Conservation (phyloP, 1,140 invertebrate genomes). For the Mesaphorura yosii region DNA sequence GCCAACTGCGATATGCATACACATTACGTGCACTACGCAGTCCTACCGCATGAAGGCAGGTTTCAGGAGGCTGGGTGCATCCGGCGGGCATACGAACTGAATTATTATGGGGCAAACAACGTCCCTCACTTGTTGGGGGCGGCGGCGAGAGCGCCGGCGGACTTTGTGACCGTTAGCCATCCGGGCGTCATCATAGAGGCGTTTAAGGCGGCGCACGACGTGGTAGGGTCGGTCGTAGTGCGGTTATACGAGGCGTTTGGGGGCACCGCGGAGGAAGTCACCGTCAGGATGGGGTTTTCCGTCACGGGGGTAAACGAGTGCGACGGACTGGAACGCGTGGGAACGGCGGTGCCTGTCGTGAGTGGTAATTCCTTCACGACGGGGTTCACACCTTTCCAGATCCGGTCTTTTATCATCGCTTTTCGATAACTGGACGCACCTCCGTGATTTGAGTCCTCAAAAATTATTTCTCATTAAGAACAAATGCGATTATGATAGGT, state of each 20-base stretch:
- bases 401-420: background rate
- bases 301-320: slow-evolving; percentile 30
- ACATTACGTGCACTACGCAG: slow-evolving; percentile 42
- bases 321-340: slow-evolving; percentile 29
- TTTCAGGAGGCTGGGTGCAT: slow-evolving; percentile 23
- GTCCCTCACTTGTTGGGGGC: slow-evolving; percentile 33
- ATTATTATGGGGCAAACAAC: slow-evolving; percentile 20
- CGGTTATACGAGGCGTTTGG: slow-evolving; percentile 38
- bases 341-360: background rate
- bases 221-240: slow-evolving; percentile 29
- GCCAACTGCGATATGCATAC: slow-evolving; percentile 41
- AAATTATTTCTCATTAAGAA: too few species aligned
- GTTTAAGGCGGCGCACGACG: slow-evolving; percentile 34
- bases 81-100: slow-evolving; percentile 21
- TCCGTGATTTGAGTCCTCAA: too few species aligned
- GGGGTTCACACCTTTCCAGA: background rate
- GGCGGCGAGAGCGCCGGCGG: background rate
- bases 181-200: slow-evolving; percentile 37
- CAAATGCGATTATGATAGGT: too few species aligned
- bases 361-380: background rate
- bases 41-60: slow-evolving; percentile 42
- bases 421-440: too few species aligned
- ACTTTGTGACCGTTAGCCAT: slow-evolving; percentile 23
- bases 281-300: slow-evolving; percentile 26
- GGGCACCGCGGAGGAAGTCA: slow-evolving; percentile 14